phyloP scores from a whole-genome alignment of 2,888 invertebrate genomes.

The Ashinkailepas kermadecensis region DNA sequence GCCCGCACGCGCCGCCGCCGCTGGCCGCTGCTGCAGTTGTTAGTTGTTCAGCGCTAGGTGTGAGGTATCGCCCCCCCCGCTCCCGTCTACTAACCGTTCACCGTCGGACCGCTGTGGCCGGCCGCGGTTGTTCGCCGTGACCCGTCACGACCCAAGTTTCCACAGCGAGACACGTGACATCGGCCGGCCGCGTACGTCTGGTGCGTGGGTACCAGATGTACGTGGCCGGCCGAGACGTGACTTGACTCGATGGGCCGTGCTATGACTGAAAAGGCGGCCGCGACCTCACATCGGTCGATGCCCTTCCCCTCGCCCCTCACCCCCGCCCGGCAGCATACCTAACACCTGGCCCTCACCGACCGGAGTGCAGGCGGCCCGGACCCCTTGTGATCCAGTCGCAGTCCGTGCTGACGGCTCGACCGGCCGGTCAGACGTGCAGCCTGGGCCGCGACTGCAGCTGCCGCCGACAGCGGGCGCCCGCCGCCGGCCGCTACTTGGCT shows the following conservation, averaged over 20 bases:
- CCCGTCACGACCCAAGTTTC: not conserved
- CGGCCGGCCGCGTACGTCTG: not conserved
- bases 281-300: too few relatives aligned
- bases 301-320: not conserved
- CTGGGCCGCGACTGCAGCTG: not conserved
- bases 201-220: not conserved
- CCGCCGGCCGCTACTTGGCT: too few relatives aligned
- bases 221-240: not conserved
- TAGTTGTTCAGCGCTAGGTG: too few relatives aligned
- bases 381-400: not conserved
- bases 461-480: too few relatives aligned
- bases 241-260: too few relatives aligned
- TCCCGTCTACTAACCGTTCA: too few relatives aligned
- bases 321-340: not conserved
- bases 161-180: not conserved
- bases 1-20: too few relatives aligned
- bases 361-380: not conserved
- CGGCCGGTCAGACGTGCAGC: not conserved
- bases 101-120: too few relatives aligned
- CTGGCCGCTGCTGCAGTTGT: too few relatives aligned
- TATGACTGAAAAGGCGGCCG: too few relatives aligned
- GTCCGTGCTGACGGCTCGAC: not conserved
- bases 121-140: not conserved
- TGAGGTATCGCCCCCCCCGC: too few relatives aligned
- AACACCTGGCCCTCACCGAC: not conserved